These are phyloP conservation scores for Megaceryle alcyon DNA, from an alignment of 2,797 vertebrate species.

Conservation along the genomic window DNA sequence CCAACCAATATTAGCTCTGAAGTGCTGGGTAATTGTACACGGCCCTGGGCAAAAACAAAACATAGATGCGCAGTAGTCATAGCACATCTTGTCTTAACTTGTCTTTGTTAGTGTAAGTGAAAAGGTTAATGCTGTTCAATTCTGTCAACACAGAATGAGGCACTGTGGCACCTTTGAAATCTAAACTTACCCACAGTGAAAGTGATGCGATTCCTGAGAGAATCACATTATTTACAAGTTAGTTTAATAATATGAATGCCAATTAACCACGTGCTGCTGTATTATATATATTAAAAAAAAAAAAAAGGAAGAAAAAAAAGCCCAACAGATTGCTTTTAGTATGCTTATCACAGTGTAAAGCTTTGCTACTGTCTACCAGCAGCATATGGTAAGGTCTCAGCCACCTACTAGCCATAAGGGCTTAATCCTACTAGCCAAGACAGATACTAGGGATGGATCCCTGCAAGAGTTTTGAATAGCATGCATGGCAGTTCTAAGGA, in stretches of 20 bases:
- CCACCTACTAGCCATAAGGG: constrained; percentile 67
- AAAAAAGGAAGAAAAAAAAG: neutral
- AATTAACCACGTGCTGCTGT: constrained; percentile 31
- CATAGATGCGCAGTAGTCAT: constrained; percentile 70
- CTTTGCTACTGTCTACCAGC: constrained; percentile 71
- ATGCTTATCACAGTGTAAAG: constrained; percentile 67
- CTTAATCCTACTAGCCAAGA: constrained; percentile 67
- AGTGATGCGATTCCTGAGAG: constrained; percentile 62
- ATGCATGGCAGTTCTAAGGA: constrained; percentile 20
- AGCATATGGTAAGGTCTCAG: constrained; percentile 72
- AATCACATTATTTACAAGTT: constrained; percentile 63
- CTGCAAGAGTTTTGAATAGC: constrained; percentile 50
- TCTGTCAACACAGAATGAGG: constrained; percentile 71
- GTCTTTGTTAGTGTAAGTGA: constrained; percentile 82
- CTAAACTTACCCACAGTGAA: constrained; percentile 67
- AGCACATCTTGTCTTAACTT: constrained; percentile 80
- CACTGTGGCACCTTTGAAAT: constrained; percentile 75
- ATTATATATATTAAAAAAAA: neutral
- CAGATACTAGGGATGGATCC: constrained; percentile 42
- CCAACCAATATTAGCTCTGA: constrained; percentile 75
- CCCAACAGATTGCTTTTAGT: constrained; percentile 69
- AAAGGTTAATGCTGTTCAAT: constrained; percentile 82
- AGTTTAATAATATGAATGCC: constrained; percentile 49
- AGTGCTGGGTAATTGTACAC: constrained; percentile 75
- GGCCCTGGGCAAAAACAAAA: constrained; percentile 77